Evolutionary conservation across 53 echinoderm and acorn worm species (phyloP).

Genomic region (Stichopus horrens): DNA sequence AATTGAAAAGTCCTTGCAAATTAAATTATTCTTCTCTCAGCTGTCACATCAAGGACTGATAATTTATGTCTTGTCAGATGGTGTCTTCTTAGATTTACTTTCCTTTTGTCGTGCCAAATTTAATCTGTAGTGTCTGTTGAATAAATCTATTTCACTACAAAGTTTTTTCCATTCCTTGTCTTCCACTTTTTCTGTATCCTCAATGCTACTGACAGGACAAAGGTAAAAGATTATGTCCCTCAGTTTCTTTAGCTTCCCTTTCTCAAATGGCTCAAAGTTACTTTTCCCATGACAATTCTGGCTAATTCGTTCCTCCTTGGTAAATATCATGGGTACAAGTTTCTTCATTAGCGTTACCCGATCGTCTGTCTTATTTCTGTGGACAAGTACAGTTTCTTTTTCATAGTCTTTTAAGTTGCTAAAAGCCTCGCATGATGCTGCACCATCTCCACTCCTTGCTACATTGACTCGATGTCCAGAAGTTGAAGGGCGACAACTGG

Average conservation of each 20-base stretch:
- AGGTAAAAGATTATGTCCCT: slow-evolving; percentile 8
- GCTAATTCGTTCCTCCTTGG: background rate
- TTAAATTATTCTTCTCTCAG: too few relatives aligned
- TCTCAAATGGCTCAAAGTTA: background rate
- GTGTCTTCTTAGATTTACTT: background rate
- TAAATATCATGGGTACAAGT: slow-evolving; percentile 19
- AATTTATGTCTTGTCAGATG: background rate
- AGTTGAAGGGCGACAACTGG: background rate
- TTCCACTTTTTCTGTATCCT: background rate
- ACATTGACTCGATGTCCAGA: background rate
- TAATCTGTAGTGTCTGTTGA: background rate
- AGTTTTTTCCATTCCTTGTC: slow-evolving; percentile 8
- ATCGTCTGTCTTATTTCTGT: slow-evolving; percentile 13
- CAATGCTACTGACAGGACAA: slow-evolving; percentile 1
- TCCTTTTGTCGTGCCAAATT: background rate
- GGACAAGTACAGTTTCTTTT: background rate
- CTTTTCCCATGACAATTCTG: slow-evolving; percentile 25
- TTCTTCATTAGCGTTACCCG: background rate
- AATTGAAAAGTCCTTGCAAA: too few relatives aligned
- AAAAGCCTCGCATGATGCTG: background rate
- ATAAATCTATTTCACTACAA: slow-evolving; percentile 12
- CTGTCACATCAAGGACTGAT: too few relatives aligned
- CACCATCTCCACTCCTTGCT: too few relatives aligned
- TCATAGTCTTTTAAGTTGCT: slow-evolving; percentile 3
- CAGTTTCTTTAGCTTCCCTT: slow-evolving; percentile 6